Percentiles rank a stretch among this genome's conserved stretches.
Evolutionary conservation across 2,113 vertebrate species (phyloP).

Genomic region (Syngnathus floridae): DNA sequence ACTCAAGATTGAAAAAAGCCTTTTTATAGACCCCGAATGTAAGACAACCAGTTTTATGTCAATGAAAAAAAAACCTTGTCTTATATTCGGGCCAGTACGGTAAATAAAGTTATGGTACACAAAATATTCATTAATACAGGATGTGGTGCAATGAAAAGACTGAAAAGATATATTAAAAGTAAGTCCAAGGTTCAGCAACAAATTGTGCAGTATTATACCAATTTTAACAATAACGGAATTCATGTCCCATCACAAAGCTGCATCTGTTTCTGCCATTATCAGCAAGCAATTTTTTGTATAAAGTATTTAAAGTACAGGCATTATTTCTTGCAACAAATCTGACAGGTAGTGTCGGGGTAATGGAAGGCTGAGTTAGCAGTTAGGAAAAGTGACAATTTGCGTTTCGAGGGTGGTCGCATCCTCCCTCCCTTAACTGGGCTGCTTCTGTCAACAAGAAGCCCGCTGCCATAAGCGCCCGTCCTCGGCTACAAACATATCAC

Average conservation of each 20-base stretch:
- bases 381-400: conserved; percentile 14
- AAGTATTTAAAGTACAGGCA: conserved; percentile 7
- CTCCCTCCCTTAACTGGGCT: conserved; percentile 46
- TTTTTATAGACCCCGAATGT: no score
- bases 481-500: conserved; percentile 16
- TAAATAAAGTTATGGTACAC: background rate
- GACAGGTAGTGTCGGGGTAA: background rate
- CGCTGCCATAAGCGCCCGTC: conserved; percentile 32
- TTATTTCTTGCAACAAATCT: background rate
- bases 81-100: no score
- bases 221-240: background rate
- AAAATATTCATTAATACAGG: conserved; percentile 14
- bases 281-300: background rate
- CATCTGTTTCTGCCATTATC: background rate
- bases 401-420: conserved; percentile 34
- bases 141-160: conserved; percentile 30
- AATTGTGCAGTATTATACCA: background rate
- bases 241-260: background rate
- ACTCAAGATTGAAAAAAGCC: no score
- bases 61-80: no score
- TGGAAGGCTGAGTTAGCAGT: background rate
- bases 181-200: background rate
- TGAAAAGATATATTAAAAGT: background rate
- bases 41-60: no score
- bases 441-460: conserved; percentile 63